Base-by-base conservation (phyloP, 2,888 invertebrate species). In the Thysanoteuthis rhombus region DNA sequence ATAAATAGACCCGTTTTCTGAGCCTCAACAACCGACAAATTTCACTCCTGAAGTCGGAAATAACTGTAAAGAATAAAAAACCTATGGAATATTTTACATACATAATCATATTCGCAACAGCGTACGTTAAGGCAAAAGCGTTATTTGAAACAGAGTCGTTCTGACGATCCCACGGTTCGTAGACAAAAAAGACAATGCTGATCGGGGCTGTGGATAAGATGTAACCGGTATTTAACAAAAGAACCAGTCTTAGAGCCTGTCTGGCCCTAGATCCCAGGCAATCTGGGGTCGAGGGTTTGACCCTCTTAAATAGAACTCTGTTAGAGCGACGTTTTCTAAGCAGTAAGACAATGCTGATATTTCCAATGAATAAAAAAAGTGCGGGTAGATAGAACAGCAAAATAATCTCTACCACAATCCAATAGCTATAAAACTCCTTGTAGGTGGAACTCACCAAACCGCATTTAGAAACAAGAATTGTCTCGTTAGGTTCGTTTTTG, bases 21-120 rank as follows among this genome's bases (percentile, higher is more conserved):
- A 92, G n/a, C 39, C 22, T 42, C 22, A 92, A 28, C 19, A 42
- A n/a, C 45, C 45, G 40, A 32, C 32, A n/a, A 32, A 92, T 6
- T 92, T 92, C 92, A 6, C 39, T 92, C 32, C 92, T 92, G 32
- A 92, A 92, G 92, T 92, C 92, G 16, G 92, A 42, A 28, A 92
- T 92, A 32, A 92, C 92, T 1, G 92, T 45, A 92, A 92, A 92
- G 40, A 45, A 92, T 32, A 92, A n/a, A 32, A 92, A 45, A 45
- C 45, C 92, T 42, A 45, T 45, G n/a, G 92, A 92, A 92, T 92
- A 92, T 40, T 92, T 92, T 19, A 19, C 19, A 45, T 92, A 92
- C 92, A 92, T 42, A 28, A 92, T 22, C 45, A 92, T 92, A 45
- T 40, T 92, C 12, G 39, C 28, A 42, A 92, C 38, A 4, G 92